phyloP scores from a whole-genome alignment of 2,888 invertebrate genomes.

The Orchesella flavescens region DNA sequence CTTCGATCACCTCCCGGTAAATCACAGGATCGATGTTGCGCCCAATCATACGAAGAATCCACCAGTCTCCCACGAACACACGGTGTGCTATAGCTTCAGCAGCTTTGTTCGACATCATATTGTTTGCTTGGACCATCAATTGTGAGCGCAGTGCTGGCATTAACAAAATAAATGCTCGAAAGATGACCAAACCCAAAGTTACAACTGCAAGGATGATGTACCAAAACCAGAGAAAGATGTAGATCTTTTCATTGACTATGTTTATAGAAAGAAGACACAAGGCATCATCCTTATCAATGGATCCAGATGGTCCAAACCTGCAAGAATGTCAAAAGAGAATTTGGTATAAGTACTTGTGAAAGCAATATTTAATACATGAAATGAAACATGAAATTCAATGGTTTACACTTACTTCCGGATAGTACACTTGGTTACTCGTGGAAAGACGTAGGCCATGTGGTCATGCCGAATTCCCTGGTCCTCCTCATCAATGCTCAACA shows the following conservation, averaged over 20 bases:
- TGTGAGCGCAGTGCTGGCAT: conserved; percentile 85
- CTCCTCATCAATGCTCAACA: conserved; percentile 85
- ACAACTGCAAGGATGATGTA: conserved; percentile 83
- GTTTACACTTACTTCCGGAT: conserved; percentile 76
- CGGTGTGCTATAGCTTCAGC: conserved; percentile 84
- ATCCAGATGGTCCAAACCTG: conserved; percentile 89
- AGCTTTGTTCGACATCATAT: conserved; percentile 84
- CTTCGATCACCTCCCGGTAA: conserved; percentile 84
- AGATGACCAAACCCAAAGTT: conserved; percentile 76
- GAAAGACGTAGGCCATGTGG: conserved; percentile 94
- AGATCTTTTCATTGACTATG: conserved; percentile 94
- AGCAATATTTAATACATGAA: not conserved
- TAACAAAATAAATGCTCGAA: conserved; percentile 73
- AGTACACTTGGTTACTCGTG: conserved; percentile 91
- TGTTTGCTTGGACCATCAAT: conserved; percentile 83
- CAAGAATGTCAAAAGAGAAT: conserved; percentile 75
- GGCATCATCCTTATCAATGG: conserved; percentile 90
- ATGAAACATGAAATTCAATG: not conserved
- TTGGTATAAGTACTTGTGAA: not conserved
- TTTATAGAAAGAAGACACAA: conserved; percentile 90
- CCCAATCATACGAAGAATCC: conserved; percentile 90
- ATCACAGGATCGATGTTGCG: conserved; percentile 90
- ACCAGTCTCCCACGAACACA: conserved; percentile 91
- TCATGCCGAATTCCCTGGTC: conserved; percentile 88
- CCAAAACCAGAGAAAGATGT: conserved; percentile 96